Evolutionary conservation across 92 coral and sea anemone species (phyloP), one percentile per base, ranked within the genome.

Genomic region (Palythoa caribaeorum): DNA sequence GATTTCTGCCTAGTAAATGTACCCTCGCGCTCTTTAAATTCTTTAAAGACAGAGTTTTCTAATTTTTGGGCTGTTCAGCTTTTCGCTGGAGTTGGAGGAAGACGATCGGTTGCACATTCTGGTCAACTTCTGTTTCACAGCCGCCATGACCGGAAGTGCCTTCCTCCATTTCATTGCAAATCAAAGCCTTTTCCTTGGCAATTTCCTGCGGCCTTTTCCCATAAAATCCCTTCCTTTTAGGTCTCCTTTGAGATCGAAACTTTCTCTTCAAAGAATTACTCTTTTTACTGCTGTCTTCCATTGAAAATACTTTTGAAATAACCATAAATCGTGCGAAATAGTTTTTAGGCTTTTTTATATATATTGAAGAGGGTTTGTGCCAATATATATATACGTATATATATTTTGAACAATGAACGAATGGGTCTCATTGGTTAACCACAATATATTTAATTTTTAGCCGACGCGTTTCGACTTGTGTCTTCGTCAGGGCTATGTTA

Each of bases 151-250:
- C 63, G 63, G 76, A 71, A 21, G 76, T 35, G 76, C 76, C 14
- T 71, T 39, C 76, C 76, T 71, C 76, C 76, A 28, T 39, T 36
- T 71, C 12, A 71, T 39, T 6, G 47, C 76, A 36, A 71, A 11
- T 71, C 76, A 39, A 55, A 71, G 40, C 76, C 40, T 71, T 21
- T 71, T 17, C 76, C 76, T 71, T 35, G 76, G 76, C 76, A 39
- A 71, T 71, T 28, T 71, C 76, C 76, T 71, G 76, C 76, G 76
- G 76, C 76, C 76, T 21, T 71, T 71, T 71, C 38, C 80, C 89
- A 73, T 78, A 84, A 72, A 55, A 55, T 55, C 63, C 63, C 63
- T 55, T 55, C 14, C 63, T 55, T 53, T 84, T 73, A 69, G 62
- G 76, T 71, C 47, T 71, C 76, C 76, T 71, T 71, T 71, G 77